These are phyloP conservation scores for Pimephales promelas DNA, from an alignment of 2,113 vertebrate genomes.

Conservation along the genomic window DNA sequence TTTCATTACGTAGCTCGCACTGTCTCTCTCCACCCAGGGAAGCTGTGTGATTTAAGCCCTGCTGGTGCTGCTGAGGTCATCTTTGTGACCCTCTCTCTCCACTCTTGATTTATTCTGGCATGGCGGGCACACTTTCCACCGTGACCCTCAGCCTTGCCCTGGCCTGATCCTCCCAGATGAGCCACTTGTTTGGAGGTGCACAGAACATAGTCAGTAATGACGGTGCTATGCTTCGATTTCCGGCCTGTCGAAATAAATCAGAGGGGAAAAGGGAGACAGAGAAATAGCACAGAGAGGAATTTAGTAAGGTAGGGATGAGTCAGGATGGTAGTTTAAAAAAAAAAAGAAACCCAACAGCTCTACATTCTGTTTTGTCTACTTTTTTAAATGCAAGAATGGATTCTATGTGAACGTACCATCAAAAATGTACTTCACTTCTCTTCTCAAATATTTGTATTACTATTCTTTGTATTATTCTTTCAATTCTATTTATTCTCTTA, in stretches of 20 bases:
- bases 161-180: constrained; percentile 55
- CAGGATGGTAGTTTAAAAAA: not conserved
- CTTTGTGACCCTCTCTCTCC: constrained; percentile 57
- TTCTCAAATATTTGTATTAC: too few species aligned
- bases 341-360: not conserved
- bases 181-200: constrained; percentile 56
- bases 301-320: not conserved
- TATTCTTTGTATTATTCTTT: not conserved
- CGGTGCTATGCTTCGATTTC: constrained; percentile 44
- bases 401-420: too few species aligned
- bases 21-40: constrained; percentile 61
- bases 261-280: constrained; percentile 26
- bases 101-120: constrained; percentile 62
- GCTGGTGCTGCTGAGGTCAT: constrained; percentile 60
- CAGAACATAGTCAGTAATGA: constrained; percentile 53
- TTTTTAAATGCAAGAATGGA: too few species aligned
- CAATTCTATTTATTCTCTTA: not conserved
- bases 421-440: too few species aligned
- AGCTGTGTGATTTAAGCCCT: constrained; percentile 65
- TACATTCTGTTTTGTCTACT: not conserved
- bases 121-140: constrained; percentile 61
- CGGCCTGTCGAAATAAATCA: constrained; percentile 59
- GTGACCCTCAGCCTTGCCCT: constrained; percentile 41
- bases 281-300: constrained; percentile 43
- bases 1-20: constrained; percentile 60